Conservation (phyloP, 2,888 invertebrate genomes). For the Epsilonema sp. region DNA sequence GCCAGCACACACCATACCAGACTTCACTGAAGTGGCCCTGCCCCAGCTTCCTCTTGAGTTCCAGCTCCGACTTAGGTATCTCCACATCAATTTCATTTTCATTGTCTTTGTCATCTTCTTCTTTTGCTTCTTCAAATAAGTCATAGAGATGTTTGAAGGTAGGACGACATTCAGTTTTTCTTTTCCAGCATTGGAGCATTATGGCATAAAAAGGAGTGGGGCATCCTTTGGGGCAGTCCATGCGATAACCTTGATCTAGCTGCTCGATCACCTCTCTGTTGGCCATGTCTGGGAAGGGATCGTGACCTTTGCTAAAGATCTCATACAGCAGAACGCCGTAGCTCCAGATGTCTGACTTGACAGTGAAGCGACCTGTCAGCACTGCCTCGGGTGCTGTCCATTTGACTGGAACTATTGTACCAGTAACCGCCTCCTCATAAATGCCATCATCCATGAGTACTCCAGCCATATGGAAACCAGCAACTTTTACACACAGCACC, state of each 20-base stretch:
- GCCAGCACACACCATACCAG: constrained; percentile 57
- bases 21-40: constrained; percentile 97
- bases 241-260: constrained; percentile 83
- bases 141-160: constrained; percentile 81
- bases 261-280: constrained; percentile 91
- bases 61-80: constrained; percentile 67
- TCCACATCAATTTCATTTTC: too few species aligned
- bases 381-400: too few species aligned
- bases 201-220: constrained; percentile 81
- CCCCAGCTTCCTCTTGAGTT: constrained; percentile 65
- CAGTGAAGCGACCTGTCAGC: too few species aligned
- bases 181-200: constrained; percentile 88
- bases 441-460: constrained; percentile 85
- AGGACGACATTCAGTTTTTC: constrained; percentile 71
- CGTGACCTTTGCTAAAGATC: too few species aligned
- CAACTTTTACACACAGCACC: constrained; percentile 35
- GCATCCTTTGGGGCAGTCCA: constrained; percentile 65
- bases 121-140: constrained; percentile 93
- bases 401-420: too few species aligned
- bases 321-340: too few species aligned
- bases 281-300: too few species aligned
- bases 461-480: constrained; percentile 90
- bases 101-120: too few species aligned
- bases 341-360: too few species aligned
- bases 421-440: too few species aligned